phyloP scores from a whole-genome alignment of 2,888 invertebrate species.

The Synanthedon formicaeformis region DNA sequence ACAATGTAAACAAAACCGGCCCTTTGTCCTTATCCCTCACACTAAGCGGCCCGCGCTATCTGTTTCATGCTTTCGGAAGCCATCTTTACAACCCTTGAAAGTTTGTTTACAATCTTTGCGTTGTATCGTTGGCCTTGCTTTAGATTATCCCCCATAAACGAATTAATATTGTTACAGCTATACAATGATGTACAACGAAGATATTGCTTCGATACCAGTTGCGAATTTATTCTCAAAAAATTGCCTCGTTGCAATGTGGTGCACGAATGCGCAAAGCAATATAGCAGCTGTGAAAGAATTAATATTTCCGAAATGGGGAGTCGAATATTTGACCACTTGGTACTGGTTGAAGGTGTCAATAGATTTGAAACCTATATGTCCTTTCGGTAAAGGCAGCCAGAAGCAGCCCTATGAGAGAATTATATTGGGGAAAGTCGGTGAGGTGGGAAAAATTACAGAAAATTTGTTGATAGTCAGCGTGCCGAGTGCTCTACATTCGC shows the following conservation, averaged over 20 bases:
- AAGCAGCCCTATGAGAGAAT: slow-evolving; percentile 93
- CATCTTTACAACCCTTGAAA: no score
- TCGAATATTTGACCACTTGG: slow-evolving; percentile 80
- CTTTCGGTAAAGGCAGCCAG: slow-evolving; percentile 73
- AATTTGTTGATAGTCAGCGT: slow-evolving; percentile 80
- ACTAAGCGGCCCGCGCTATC: no score
- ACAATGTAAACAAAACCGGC: no score
- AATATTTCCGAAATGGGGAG: slow-evolving; percentile 85
- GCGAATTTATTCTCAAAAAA: slow-evolving; percentile 69
- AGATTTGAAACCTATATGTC: slow-evolving; percentile 75
- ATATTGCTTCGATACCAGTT: slow-evolving; percentile 79
- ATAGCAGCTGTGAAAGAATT: slow-evolving; percentile 74
- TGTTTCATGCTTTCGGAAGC: no score
- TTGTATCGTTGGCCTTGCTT: no score
- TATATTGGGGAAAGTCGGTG: slow-evolving; percentile 47
- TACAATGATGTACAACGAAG: slow-evolving; percentile 81
- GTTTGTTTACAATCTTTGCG: no score
- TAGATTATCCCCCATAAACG: no score
- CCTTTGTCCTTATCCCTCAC: no score
- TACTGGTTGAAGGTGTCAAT: slow-evolving; percentile 90
- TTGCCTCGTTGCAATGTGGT: slow-evolving; percentile 88
- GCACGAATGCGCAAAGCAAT: slow-evolving; percentile 86
- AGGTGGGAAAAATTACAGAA: slow-evolving; percentile 37
- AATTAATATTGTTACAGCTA: slow-evolving; percentile 67
- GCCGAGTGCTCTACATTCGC: slow-evolving; percentile 94